phyloP scores from a whole-genome alignment of 1,140 invertebrate species.

The Drosophila neocordata region DNA sequence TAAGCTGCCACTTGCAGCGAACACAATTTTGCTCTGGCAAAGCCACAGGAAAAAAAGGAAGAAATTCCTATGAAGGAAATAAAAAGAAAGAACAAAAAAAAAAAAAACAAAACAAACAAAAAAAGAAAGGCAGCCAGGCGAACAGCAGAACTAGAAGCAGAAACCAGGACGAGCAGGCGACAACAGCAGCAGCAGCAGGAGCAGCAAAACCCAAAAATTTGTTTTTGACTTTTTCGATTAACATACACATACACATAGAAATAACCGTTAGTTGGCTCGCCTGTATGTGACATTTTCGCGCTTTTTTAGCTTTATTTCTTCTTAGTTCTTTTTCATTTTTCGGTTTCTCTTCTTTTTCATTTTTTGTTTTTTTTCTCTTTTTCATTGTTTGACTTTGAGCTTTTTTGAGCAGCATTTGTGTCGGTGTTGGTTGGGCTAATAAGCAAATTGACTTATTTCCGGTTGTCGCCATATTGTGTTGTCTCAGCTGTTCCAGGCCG shows the following conservation, averaged over 20 bases:
- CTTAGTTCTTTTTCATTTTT: neutral
- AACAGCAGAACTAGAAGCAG: slow-evolving; percentile 47
- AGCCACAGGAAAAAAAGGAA: slow-evolving; percentile 38
- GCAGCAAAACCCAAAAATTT: slow-evolving; percentile 55
- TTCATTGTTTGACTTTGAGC: slow-evolving; percentile 57
- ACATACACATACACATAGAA: slow-evolving; percentile 3
- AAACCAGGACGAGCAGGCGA: slow-evolving; percentile 24
- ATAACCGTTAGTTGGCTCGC: slow-evolving; percentile 44
- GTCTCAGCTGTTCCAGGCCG: slow-evolving; percentile 64
- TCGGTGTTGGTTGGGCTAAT: slow-evolving; percentile 45
- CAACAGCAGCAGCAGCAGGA: neutral
- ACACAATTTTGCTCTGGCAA: slow-evolving; percentile 56
- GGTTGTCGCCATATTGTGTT: slow-evolving; percentile 70
- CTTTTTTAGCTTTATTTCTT: slow-evolving; percentile 51
- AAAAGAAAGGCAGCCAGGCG: slow-evolving; percentile 44
- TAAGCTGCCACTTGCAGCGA: slow-evolving; percentile 75
- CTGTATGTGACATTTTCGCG: slow-evolving; percentile 64
- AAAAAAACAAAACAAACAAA: slow-evolving; percentile 5
- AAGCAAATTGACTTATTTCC: slow-evolving; percentile 80
- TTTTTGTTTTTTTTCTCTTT: too few relatives aligned
- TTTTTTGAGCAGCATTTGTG: slow-evolving; percentile 12
- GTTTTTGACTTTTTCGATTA: slow-evolving; percentile 78
- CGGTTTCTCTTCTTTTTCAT: slow-evolving; percentile 14
- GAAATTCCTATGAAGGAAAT: slow-evolving; percentile 20
- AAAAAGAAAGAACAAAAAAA: slow-evolving; percentile 10